Evolutionary conservation across 2,888 invertebrate species (phyloP), one percentile per base, ranked within the genome.

Genomic region (Aleiodes alternator): DNA sequence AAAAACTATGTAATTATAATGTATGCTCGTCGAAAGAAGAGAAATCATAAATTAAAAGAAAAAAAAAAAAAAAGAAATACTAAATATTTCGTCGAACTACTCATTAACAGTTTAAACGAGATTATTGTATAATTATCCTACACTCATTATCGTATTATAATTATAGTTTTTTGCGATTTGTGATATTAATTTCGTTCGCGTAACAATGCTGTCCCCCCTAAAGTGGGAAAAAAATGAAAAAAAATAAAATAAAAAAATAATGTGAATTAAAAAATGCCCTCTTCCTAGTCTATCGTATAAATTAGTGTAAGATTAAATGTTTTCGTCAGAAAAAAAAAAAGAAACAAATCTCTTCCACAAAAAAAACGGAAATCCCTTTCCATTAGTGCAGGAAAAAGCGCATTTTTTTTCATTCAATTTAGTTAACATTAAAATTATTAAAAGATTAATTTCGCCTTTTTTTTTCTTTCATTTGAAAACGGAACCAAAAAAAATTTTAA

Each of bases 111-210:
- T 69, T 23, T 76, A 78, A 70, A 69, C 74, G 72, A 59, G 75
- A 50, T 79, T 69, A 79, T 76, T 79, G 77, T 79, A 78, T 76
- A 72, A 75, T 79, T 74, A 76, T 77, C 59, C 72, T 76, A 55
- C 64, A 66, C 72, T 77, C 43, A 82, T 84, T 83, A 81, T 85
- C 83, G 82, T 85, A 83, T 82, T 80, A 23, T 78, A 79, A 83
- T 83, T 85, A 85, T 84, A 79, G 82, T 86, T 87, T 84, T 72
- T 80, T 76, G 76, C 80, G 72, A 80, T 80, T 80, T 80, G 79
- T 80, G 80, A 80, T 80, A 80, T 79, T 80, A 78, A 78, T 80
- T 80, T 80, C 43, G 43, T 59, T 59, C 51, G 77, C 76, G 76
- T 76, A 73, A 76, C 11, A 43, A 76, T 69, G 53, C 68, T 68